phyloP scores from a whole-genome alignment of 2,113 vertebrate species.

The Anoura caudifer region DNA sequence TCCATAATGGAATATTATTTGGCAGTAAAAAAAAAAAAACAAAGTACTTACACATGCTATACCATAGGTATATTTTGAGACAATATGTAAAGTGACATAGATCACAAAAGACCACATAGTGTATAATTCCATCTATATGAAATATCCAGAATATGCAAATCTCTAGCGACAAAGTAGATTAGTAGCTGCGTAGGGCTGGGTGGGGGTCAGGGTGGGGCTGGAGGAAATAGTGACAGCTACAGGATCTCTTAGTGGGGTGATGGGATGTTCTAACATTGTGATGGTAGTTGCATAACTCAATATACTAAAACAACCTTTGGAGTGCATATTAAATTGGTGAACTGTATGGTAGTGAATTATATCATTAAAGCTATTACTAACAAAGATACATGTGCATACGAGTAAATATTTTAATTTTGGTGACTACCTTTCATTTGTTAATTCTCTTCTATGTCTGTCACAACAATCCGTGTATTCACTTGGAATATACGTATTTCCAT shows the following conservation, averaged over 20 bases:
- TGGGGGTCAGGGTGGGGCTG: neutral
- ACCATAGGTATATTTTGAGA: neutral
- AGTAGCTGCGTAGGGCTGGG: neutral
- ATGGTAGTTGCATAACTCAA: neutral
- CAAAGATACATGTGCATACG: neutral
- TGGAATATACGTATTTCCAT: neutral
- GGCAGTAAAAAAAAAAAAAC: neutral
- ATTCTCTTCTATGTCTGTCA: conserved; percentile 78
- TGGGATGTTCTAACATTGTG: neutral
- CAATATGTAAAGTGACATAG: neutral
- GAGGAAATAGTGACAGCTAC: neutral
- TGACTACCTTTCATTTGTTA: conserved; percentile 31
- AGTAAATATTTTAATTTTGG: neutral
- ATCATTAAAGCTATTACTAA: neutral
- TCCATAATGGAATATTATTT: neutral
- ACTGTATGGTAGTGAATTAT: neutral
- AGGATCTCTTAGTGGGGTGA: neutral
- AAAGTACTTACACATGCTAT: neutral
- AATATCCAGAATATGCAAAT: neutral
- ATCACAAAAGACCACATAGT: neutral
- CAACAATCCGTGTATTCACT: conserved; percentile 73
- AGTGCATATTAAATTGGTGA: neutral
- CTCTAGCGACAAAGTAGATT: neutral
- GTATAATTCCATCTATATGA: neutral
- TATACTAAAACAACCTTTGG: neutral